phyloP scores from a whole-genome alignment of 1,140 invertebrate species.

The Grapholita molesta region DNA sequence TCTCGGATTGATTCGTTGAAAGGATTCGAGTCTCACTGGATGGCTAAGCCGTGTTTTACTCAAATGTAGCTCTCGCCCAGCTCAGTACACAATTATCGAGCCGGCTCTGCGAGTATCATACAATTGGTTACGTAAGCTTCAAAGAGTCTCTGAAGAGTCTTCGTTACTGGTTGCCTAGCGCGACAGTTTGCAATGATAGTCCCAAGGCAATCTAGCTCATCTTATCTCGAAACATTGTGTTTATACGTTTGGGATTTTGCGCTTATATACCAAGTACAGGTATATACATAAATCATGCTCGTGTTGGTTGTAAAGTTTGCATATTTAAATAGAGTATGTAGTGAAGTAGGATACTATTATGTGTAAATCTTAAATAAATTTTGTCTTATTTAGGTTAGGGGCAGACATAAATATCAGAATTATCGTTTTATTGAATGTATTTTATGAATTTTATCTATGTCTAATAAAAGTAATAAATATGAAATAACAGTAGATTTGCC shows the following conservation, averaged over 20 bases:
- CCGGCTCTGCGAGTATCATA: background rate
- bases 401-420: too few species aligned
- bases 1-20: constrained; percentile 6
- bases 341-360: too few species aligned
- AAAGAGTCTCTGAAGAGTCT: background rate
- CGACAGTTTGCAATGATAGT: background rate
- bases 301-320: background rate
- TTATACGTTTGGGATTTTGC: background rate
- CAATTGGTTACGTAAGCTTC: background rate
- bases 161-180: background rate
- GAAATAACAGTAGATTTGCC: background rate
- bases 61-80: background rate
- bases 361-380: too few species aligned
- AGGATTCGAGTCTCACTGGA: constrained; percentile 5
- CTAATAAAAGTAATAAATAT: background rate
- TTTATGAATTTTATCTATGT: background rate
- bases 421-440: too few species aligned
- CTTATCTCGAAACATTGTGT: background rate
- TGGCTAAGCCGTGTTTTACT: constrained; percentile 3
- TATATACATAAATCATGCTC: background rate
- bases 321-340: too few species aligned
- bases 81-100: background rate
- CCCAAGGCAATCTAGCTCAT: background rate
- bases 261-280: background rate
- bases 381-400: too few species aligned